Evolutionary conservation across 2,113 vertebrate species (phyloP).

Genomic region (Enhydra lutris): DNA sequence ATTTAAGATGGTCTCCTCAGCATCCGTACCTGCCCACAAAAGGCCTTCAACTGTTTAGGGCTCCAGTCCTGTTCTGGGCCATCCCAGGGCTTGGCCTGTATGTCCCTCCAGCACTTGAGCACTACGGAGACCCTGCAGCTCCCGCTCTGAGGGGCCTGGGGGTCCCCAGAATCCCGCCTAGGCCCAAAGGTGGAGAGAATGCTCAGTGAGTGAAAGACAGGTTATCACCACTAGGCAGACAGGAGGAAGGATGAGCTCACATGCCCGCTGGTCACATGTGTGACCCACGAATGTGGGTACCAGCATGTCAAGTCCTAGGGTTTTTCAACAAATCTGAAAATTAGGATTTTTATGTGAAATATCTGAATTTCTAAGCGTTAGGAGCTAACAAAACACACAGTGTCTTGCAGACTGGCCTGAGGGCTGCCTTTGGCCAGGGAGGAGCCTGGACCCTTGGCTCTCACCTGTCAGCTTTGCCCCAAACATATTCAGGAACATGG

Average conservation of each 20-base stretch:
- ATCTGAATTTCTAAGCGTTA: not conserved
- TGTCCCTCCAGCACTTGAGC: not conserved
- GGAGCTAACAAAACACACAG: not conserved
- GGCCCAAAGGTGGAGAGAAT: not conserved
- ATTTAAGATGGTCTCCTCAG: slow-evolving; percentile 78
- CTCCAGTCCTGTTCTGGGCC: rapidly evolving
- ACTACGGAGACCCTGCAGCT: not conserved
- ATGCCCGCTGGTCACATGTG: too few relatives aligned
- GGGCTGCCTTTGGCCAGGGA: too few relatives aligned
- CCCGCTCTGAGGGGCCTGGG: not conserved
- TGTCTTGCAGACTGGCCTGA: too few relatives aligned
- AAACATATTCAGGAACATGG: slow-evolving; percentile 84
- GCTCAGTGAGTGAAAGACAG: not conserved
- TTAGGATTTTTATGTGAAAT: not conserved
- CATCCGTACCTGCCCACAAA: slow-evolving; percentile 67
- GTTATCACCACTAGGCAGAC: rapidly evolving
- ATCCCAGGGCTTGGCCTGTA: too few relatives aligned
- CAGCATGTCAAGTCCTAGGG: not conserved
- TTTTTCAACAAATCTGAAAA: not conserved
- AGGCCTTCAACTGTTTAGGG: not conserved
- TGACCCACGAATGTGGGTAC: not conserved
- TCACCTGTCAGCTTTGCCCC: slow-evolving; percentile 79
- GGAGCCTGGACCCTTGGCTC: not conserved
- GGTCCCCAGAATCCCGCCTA: not conserved
- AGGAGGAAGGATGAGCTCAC: not conserved